Evolutionary conservation across 2,888 invertebrate species (phyloP).

Genomic region (Eilema depressum): DNA sequence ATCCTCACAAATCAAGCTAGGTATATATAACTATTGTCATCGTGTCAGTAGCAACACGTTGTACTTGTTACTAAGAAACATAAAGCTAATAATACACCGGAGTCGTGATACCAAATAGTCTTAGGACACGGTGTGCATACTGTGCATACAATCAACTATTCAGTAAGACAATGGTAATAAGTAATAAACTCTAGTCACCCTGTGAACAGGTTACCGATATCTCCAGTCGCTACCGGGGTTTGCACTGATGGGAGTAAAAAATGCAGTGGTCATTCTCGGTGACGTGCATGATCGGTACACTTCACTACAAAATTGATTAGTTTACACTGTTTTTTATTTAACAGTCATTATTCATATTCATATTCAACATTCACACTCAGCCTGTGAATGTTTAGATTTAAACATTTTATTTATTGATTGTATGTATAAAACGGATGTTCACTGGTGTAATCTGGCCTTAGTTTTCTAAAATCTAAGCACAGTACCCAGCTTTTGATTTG

Average conservation of each 20-base stretch:
- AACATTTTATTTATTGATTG: no score
- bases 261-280: constrained; percentile 61
- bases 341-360: no score
- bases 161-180: constrained; percentile 53
- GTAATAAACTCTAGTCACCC: constrained; percentile 66
- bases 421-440: no score
- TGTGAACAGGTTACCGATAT: constrained; percentile 60
- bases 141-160: constrained; percentile 3
- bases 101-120: background rate
- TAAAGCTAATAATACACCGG: background rate
- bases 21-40: background rate
- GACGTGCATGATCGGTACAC: constrained; percentile 41
- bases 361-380: no score
- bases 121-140: background rate
- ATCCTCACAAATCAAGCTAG: background rate
- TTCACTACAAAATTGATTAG: constrained; percentile 28
- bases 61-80: background rate
- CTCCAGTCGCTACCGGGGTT: constrained; percentile 68
- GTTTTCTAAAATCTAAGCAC: no score
- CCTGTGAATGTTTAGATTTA: no score
- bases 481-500: no score
- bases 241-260: constrained; percentile 72
- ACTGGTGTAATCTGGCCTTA: no score
- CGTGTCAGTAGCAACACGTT: background rate
- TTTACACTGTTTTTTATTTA: background rate